These are phyloP conservation scores for Styela plicata DNA, from an alignment of 23 tunicate species.

Conservation along the genomic window DNA sequence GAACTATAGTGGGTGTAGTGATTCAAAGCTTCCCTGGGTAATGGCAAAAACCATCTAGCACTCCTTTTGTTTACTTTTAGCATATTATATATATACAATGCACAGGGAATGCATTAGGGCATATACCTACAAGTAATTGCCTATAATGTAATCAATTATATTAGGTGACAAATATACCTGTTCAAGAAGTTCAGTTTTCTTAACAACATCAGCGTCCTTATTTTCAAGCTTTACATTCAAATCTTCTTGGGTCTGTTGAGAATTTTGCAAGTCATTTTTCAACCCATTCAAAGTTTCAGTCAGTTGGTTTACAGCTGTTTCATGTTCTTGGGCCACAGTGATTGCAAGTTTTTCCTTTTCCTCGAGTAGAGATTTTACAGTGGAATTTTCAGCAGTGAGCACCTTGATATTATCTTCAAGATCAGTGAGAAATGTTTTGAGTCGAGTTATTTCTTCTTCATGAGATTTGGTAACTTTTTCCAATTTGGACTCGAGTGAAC, in stretches of 20 bases:
- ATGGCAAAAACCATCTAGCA: too few species aligned
- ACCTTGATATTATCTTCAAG: background rate
- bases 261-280: background rate
- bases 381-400: background rate
- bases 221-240: background rate
- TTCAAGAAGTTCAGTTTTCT: slow-evolving; percentile 8
- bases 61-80: too few species aligned
- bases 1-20: too few species aligned
- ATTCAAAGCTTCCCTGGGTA: too few species aligned
- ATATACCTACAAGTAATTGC: too few species aligned
- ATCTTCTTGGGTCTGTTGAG: background rate
- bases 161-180: slow-evolving; percentile 12
- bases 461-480: background rate
- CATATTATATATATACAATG: too few species aligned
- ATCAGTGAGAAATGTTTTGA: background rate
- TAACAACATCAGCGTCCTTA: slow-evolving; percentile 11
- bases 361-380: background rate
- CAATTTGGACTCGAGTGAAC: background rate
- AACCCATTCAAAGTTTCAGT: background rate
- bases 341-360: background rate
- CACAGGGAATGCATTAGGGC: too few species aligned
- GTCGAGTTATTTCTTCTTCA: background rate
- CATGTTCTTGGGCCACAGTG: background rate
- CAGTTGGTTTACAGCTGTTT: background rate
- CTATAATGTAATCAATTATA: too few species aligned